Evolutionary conservation across 2,888 invertebrate genomes (phyloP).

Genomic region (Nephrotoma flavescens): DNA sequence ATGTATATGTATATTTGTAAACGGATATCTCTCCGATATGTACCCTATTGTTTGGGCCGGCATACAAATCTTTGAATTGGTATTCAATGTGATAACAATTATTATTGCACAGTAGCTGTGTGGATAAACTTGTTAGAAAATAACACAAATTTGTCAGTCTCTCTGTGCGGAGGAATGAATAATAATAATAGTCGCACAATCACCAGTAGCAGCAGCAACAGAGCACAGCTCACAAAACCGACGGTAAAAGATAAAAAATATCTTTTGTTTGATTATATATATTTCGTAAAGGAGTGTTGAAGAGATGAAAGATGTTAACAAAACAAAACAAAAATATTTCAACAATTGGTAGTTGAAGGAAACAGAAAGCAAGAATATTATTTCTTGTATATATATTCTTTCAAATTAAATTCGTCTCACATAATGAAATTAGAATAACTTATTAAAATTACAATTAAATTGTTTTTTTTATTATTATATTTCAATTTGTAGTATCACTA

Average conservation of each 20-base stretch:
- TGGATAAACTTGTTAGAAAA: not conserved
- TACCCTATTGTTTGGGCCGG: not conserved
- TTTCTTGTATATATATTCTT: not conserved
- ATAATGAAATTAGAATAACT: not conserved
- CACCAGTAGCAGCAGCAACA: not conserved
- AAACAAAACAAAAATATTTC: not conserved
- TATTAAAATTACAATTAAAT: not conserved
- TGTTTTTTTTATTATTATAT: not conserved
- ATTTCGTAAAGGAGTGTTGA: not conserved
- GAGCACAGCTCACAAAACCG: not conserved
- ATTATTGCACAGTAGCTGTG: not conserved
- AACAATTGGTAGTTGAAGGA: not conserved
- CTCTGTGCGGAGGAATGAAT: not conserved
- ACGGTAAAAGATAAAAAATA: not conserved
- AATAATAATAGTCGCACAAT: not conserved
- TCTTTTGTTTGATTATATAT: not conserved
- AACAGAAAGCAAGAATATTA: not conserved
- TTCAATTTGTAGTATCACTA: not conserved
- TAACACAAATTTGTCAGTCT: not conserved
- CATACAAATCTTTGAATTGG: not conserved
- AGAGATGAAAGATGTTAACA: not conserved
- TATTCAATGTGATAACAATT: not conserved
- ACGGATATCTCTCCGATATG: not conserved
- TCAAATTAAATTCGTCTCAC: not conserved
- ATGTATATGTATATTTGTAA: not conserved